Evolutionary conservation across 2,888 invertebrate species (phyloP), one percentile per base, ranked within the genome.

Genomic region (Ophioninae sp.): DNA sequence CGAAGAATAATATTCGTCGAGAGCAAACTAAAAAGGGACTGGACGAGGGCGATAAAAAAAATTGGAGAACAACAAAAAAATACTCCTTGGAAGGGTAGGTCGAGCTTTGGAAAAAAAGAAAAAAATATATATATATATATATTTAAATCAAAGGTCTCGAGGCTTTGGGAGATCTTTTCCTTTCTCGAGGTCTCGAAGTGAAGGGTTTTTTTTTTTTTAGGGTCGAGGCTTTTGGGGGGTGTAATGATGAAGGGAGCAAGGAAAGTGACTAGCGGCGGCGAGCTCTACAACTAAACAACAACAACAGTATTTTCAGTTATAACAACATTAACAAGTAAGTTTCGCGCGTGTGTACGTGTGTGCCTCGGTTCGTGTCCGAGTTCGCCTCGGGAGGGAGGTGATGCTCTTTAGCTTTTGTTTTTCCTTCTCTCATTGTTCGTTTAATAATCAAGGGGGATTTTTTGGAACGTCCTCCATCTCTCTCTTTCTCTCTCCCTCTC

Each of bases 261-360:
- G 76, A 57, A 89, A 92, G 92, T 92, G 92, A 92, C 92, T 92
- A 93, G 93, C 92, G 92, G 93, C 92, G 92, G 92, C 93, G 93
- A 93, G 92, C 92, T 93, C 93, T 93, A 93, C 92, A 93, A 93
- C 92, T 93, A 93, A 93, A 93, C 93, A 93, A 93, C 93, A 93
- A 93, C 92, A 93, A 93, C 93, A 93, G 92, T 92, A 93, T 93
- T 92, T 92, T 93, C 91, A 93, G 93, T 91, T 92, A 93, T 93
- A 93, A 93, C 92, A 92, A 93, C 92, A 92, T 92, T 92, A 93
- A 93, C 92, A 93, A 93, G 92, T 92, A 92, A 92, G 91, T 91
- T 91, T 86, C 83, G 85, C 86, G 86, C 86, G 87, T 88, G 85
- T 86, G 83, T 69, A 69, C 61, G 77, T 81, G 86, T 86, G 84